Evolutionary conservation across 2,888 invertebrate genomes (phyloP), one percentile per base, ranked within the genome.

Genomic region (Petrolisthes manimaculis): DNA sequence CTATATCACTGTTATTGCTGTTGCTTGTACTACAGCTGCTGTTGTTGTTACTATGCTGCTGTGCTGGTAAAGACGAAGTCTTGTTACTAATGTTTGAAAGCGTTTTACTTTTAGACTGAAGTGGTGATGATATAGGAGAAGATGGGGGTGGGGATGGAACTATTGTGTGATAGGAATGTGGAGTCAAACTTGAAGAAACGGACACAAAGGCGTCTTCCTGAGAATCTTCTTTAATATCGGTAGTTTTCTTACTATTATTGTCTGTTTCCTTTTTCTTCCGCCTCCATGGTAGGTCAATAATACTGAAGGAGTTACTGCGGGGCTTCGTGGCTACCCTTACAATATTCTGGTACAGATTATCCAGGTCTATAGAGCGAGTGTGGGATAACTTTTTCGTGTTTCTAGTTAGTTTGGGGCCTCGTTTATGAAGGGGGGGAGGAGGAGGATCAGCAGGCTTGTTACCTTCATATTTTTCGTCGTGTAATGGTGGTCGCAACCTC

Each of bases 361-460:
- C 87, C 5, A 87, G 83, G 61, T 87, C 87, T 71, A 87, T 83
- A 74, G 87, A 87, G 53, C 87, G 83, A 51, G 87, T 87, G 74
- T 87, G 87, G 4, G 87, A 61, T 24, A 87, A 24, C 37, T 79
- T 87, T n/a, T 84, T 80, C 18, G 21, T n/a, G 24, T n/a, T 55
- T 71, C 67, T 83, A 0, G 83, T 37, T 37, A 37, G 37, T 54
- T 79, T 74, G 5, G 84, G 71, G 8, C 14, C 74, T 53, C 80
- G 78, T 53, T 55, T 54, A 21, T 77, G 53, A 21, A 80, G 6
- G 37, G 71, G 71, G 5, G 84, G 87, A 5, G 78, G 54, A 14
- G 61, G 61, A n/a, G 71, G n/a, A n/a, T 37, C 37, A 37, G 37
- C 37, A 37, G 37, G 37, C 37, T 37, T 37, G 37, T 37, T 37